Base-by-base conservation (phyloP, 2,113 vertebrate genomes). In the Synodontis membranacea region DNA sequence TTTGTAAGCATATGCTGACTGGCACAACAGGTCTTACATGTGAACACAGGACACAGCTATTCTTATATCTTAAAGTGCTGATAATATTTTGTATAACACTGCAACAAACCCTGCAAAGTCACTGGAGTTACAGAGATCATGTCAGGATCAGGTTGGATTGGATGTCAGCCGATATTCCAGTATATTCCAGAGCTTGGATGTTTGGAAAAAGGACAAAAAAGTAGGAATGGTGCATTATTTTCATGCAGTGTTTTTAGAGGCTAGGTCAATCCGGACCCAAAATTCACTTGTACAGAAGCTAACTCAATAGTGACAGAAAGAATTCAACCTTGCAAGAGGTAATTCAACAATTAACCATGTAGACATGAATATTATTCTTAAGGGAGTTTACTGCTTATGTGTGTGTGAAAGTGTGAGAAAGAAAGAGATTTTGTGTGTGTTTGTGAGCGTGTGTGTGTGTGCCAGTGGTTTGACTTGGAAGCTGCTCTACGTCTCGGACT, bases 401-500 rank as follows among this genome's bases (percentile, higher is more conserved):
- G 25, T 64, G 37, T 56, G 72, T 17, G 68, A 80, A 48, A 82
- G 76, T 46, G 86, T 84, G 80, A 46, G 72, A 78, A 50, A 78
- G 76, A 62, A 86, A 84, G 46, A 6, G 14, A 28, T 83, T 86
- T 89, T 58, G 78, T 80, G 78, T 60, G 50, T 44, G 80, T 28
- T 37, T 60, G 56, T 60, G 56, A n/a, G 37, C 31, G 37, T 60
- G 75, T 78, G 48, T 78, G n/a, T 37, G 50, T 54, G 48, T 48
- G 72, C 17, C 1, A 23, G 3, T 76, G 19, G 80, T 44, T 85
- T 50, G 84, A 86, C 87, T 86, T 66, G 85, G 86, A 81, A 78
- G 88, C 86, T 90, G 87, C 87, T 85, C 83, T 90, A 44, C 70
- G 42, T 83, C 84, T 56, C 39, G 84, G 37, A 89, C 56, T 80